Conservation (phyloP, 2,888 invertebrate genomes). For the Lottia gigantea region DNA sequence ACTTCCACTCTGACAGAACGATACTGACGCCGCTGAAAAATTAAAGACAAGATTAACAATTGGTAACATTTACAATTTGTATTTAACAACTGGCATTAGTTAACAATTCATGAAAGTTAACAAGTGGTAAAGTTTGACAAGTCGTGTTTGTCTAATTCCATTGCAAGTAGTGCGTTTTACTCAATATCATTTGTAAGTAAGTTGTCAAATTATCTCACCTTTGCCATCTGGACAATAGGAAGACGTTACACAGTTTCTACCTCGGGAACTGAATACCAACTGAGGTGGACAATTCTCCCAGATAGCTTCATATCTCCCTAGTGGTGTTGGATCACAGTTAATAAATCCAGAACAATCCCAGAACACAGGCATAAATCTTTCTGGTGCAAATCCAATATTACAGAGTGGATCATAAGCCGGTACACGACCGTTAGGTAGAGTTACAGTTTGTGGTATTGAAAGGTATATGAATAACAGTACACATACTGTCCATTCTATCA, state of each 20-base stretch:
- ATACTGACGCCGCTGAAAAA: background rate
- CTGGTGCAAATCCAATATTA: background rate
- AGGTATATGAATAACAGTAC: no score
- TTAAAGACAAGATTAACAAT: background rate
- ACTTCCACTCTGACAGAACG: background rate
- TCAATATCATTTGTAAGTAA: no score
- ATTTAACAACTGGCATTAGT: no score
- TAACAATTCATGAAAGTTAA: no score
- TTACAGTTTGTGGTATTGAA: no score
- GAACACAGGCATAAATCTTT: background rate
- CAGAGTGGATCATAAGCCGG: background rate
- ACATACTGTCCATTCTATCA: no score
- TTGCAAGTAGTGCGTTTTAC: no score
- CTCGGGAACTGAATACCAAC: background rate
- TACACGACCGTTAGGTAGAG: background rate
- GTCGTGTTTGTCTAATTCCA: no score
- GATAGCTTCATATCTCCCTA: background rate
- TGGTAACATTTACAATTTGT: no score
- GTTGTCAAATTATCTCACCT: background rate
- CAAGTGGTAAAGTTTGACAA: no score
- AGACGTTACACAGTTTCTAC: background rate
- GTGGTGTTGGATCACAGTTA: background rate
- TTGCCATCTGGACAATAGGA: background rate
- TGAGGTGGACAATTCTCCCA: background rate
- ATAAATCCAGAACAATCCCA: constrained; percentile 3